A percentile compares a stretch with the other conserved stretches of the same genome.
phyloP scores from a whole-genome alignment of 2,113 vertebrate species.

The Petrocephalus zakoni region DNA sequence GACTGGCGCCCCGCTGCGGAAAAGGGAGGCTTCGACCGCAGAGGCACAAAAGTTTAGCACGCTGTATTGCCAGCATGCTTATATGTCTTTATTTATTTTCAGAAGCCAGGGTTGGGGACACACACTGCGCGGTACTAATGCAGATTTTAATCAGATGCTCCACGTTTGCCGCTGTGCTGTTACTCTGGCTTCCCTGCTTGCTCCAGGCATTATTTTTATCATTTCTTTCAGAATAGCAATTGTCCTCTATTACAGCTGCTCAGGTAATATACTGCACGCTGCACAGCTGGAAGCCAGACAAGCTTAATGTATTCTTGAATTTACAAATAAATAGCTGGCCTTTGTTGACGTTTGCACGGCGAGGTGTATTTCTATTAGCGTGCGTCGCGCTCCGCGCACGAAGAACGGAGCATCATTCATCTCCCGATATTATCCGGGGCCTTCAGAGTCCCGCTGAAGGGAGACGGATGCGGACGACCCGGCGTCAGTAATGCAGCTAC shows the following conservation, averaged over 20 bases:
- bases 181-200: slow-evolving; percentile 35
- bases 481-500: slow-evolving; percentile 17
- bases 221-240: slow-evolving; percentile 46
- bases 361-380: slow-evolving; percentile 33
- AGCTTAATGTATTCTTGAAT: slow-evolving; percentile 45
- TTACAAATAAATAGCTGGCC: slow-evolving; percentile 51
- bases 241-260: slow-evolving; percentile 35
- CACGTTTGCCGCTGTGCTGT: slow-evolving; percentile 34
- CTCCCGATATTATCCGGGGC: slow-evolving; percentile 8
- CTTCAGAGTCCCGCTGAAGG: slow-evolving; percentile 31
- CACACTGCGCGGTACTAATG: slow-evolving; percentile 34
- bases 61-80: slow-evolving; percentile 17
- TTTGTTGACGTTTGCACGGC: slow-evolving; percentile 29
- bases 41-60: slow-evolving; percentile 20
- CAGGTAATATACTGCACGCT: slow-evolving; percentile 42
- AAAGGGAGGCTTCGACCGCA: slow-evolving; percentile 40
- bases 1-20: slow-evolving; percentile 20
- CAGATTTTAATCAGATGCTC: slow-evolving; percentile 41
- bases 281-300: slow-evolving; percentile 41
- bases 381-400: slow-evolving; percentile 24
- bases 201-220: slow-evolving; percentile 38
- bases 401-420: slow-evolving; percentile 27
- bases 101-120: slow-evolving; percentile 8
- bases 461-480: slow-evolving; percentile 15
- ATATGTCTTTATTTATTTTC: slow-evolving; percentile 13